Base-by-base conservation (phyloP, 2,888 invertebrate genomes). In the Diaperis boleti region DNA sequence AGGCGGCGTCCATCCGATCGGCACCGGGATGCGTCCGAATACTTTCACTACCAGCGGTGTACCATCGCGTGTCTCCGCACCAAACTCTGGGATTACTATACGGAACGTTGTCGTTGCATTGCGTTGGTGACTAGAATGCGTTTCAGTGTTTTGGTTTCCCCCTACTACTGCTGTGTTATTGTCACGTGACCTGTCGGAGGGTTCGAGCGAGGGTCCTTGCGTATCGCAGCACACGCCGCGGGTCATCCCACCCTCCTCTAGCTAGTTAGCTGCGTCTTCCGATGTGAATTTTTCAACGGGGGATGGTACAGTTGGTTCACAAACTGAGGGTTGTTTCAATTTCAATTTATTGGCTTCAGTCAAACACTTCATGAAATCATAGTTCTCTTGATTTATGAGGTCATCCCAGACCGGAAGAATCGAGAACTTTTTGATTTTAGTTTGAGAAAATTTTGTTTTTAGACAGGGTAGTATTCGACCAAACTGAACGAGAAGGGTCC, bases 111-210 rank as follows among this genome's bases (percentile, higher is more conserved):
- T 59, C 42, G 55, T 33, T 64, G 55, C 64, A 64, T 60, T 59
- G 54, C 64, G 59, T 59, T 55, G 33, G 52, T 44, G 20, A 44
- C 45, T 44, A 45, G 42, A 50, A 64, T 64, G 64, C 64, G 64
- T 64, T 64, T 54, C 59, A 18, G 56, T 60, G 64, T 60, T 64
- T 64, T 64, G 64, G 59, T 64, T 64, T 59, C 64, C 59, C 64
- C 63, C 63, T 59, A 41, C 55, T 55, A 31, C 50, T 64, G n/a
- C n/a, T n/a, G n/a, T n/a, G 41, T 55, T 55, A 47, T 18, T 50
- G 22, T 55, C 64, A 64, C 64, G 64, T 64, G 64, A 64, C 59
- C 20, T 33, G 42, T 20, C 33, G 52, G 33, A 37, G 60, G 60
- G 50, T 54, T 44, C 35, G 39, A 26, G 18, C 6, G 20, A 29